Conservation (phyloP, 2,113 vertebrate genomes). For the Paracanthobrama guichenoti region DNA sequence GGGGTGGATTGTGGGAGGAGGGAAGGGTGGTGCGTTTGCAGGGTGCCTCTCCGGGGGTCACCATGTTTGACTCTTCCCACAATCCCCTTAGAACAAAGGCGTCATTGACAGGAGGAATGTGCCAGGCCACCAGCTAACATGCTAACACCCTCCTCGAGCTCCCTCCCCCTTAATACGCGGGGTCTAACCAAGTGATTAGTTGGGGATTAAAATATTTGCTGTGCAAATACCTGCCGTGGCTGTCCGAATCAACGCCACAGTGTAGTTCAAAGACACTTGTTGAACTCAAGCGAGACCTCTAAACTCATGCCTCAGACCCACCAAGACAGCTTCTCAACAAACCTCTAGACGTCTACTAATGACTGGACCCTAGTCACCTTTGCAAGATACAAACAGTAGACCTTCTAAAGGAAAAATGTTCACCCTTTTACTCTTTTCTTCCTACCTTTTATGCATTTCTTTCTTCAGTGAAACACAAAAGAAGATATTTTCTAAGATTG, state of each 20-base stretch:
- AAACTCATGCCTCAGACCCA: conserved; percentile 67
- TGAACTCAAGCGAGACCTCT: conserved; percentile 69
- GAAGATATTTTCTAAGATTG: too few relatives aligned
- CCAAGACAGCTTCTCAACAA: conserved; percentile 52
- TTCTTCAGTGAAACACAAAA: neutral
- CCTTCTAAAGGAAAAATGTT: neutral
- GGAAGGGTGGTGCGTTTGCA: conserved; percentile 25
- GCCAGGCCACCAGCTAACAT: conserved; percentile 68
- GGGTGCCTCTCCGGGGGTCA: conserved; percentile 58
- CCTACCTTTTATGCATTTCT: neutral
- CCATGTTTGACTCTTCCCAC: conserved; percentile 70
- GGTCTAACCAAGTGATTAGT: conserved; percentile 81
- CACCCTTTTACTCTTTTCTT: neutral
- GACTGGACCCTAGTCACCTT: conserved; percentile 33
- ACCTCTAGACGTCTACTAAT: conserved; percentile 41
- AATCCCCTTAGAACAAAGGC: conserved; percentile 71
- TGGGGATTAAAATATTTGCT: conserved; percentile 84
- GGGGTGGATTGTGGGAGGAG: conserved; percentile 17
- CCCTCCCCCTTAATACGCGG: conserved; percentile 63
- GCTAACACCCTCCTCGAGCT: conserved; percentile 43
- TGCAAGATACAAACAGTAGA: conserved; percentile 54
- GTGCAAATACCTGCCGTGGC: conserved; percentile 79
- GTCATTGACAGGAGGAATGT: conserved; percentile 75
- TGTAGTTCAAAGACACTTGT: conserved; percentile 76
- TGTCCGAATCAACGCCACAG: conserved; percentile 72